These are phyloP conservation scores for Peromyscus attwateri DNA, from an alignment of 2,797 vertebrate genomes.

Conservation along the genomic window DNA sequence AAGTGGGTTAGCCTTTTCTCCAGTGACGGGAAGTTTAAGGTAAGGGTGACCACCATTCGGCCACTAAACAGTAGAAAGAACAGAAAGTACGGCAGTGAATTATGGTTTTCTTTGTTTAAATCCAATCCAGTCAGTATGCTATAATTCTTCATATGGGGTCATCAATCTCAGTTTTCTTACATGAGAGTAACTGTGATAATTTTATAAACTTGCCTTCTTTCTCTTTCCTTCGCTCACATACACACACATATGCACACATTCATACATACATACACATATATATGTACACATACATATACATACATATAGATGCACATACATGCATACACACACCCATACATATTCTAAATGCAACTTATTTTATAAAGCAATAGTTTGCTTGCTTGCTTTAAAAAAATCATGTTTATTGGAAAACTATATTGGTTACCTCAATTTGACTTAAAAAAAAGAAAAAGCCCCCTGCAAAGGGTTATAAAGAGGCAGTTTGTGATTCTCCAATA, in stretches of 20 bases:
- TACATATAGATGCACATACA: not conserved
- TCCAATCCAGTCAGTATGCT: not conserved
- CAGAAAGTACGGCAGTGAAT: not conserved
- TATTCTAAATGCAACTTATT: not conserved
- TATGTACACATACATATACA: too few relatives aligned
- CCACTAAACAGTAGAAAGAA: not conserved
- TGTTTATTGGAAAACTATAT: not conserved
- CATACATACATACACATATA: too few relatives aligned
- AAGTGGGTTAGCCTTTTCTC: slow-evolving; percentile 99
- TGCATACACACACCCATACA: not conserved
- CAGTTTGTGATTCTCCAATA: not conserved
- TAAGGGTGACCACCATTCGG: slow-evolving; percentile 76
- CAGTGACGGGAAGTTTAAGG: slow-evolving; percentile 98
- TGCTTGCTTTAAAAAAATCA: not conserved
- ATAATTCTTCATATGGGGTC: not conserved
- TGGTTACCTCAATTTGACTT: not conserved
- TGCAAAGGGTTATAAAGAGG: slow-evolving; percentile 14
- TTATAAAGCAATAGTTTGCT: slow-evolving; percentile 7
- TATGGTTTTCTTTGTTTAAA: not conserved
- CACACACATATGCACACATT: not conserved
- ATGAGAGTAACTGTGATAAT: not conserved
- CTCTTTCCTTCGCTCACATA: not conserved
- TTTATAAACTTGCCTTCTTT: not conserved
- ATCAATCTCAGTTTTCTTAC: not conserved
- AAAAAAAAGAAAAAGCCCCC: slow-evolving; percentile 6